phyloP scores from a whole-genome alignment of 2,888 invertebrate species.

The Cataglyphis altisquamis region DNA sequence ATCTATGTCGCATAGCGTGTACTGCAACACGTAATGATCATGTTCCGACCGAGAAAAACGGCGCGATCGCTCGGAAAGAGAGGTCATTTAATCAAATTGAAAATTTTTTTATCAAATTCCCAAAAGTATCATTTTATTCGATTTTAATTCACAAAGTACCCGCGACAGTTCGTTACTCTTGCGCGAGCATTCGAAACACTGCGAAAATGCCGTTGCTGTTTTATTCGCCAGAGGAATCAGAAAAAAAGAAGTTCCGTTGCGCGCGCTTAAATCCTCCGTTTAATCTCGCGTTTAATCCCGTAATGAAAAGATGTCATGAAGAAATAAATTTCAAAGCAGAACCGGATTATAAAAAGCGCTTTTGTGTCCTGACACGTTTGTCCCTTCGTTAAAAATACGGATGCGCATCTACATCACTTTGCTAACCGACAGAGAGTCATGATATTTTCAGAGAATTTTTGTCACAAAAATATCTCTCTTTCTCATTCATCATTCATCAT shows the following conservation, averaged over 20 bases:
- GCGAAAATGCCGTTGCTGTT: not conserved
- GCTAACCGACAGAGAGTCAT: not conserved
- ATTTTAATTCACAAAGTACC: not conserved
- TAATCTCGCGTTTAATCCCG: slow-evolving; percentile 29
- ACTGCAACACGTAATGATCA: not conserved
- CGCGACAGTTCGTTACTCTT: not conserved
- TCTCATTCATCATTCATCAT: not conserved
- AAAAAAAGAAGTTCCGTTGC: slow-evolving; percentile 18
- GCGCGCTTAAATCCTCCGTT: not conserved
- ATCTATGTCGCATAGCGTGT: not conserved
- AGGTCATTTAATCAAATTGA: not conserved
- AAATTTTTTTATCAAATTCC: not conserved
- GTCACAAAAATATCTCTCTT: not conserved
- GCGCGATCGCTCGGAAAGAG: not conserved
- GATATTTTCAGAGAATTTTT: slow-evolving; percentile 1
- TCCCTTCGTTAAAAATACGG: slow-evolving; percentile 6
- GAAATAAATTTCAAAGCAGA: slow-evolving; percentile 28
- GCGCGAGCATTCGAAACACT: not conserved
- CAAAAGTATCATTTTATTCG: not conserved
- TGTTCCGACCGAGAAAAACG: not conserved
- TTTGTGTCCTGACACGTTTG: slow-evolving; percentile 5
- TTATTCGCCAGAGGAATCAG: not conserved
- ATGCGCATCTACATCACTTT: slow-evolving; percentile 15
- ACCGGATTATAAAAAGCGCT: slow-evolving; percentile 1
- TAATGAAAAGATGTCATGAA: slow-evolving; percentile 27